These are phyloP conservation scores for Calliphora vicina DNA, from an alignment of 1,140 invertebrate genomes.

Conservation along the genomic window DNA sequence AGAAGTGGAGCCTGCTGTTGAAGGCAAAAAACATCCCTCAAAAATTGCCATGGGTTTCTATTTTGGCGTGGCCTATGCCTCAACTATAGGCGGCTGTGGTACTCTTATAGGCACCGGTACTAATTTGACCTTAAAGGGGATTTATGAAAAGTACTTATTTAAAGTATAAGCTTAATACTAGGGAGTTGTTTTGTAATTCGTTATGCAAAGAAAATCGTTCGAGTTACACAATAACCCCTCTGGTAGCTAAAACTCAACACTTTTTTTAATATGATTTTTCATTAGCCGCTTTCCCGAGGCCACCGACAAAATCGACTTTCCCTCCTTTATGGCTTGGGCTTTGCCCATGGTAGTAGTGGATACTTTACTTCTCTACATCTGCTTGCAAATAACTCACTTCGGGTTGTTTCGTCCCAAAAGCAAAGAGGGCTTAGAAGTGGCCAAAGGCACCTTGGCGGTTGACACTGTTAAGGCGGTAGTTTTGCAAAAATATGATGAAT, in stretches of 20 bases:
- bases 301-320: conserved; percentile 72
- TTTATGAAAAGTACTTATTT: conserved; percentile 69
- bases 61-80: conserved; percentile 79
- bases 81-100: conserved; percentile 82
- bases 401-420: conserved; percentile 72
- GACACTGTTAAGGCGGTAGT: conserved; percentile 70
- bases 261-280: too few relatives aligned
- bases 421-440: conserved; percentile 63
- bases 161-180: too few relatives aligned
- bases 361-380: conserved; percentile 72
- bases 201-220: too few relatives aligned
- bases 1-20: not conserved
- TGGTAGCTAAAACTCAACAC: too few relatives aligned
- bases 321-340: conserved; percentile 74
- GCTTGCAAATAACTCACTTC: conserved; percentile 77
- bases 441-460: conserved; percentile 66
- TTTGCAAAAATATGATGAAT: conserved; percentile 71
- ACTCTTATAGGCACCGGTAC: conserved; percentile 88
- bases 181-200: too few relatives aligned
- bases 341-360: conserved; percentile 71
- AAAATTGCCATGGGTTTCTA: conserved; percentile 74
- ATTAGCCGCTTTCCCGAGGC: conserved; percentile 66
- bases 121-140: conserved; percentile 84
- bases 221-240: too few relatives aligned
- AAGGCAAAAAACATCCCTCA: conserved; percentile 65